Base-by-base conservation (phyloP, 1,140 invertebrate species). In the Oedothorax gibbosus region DNA sequence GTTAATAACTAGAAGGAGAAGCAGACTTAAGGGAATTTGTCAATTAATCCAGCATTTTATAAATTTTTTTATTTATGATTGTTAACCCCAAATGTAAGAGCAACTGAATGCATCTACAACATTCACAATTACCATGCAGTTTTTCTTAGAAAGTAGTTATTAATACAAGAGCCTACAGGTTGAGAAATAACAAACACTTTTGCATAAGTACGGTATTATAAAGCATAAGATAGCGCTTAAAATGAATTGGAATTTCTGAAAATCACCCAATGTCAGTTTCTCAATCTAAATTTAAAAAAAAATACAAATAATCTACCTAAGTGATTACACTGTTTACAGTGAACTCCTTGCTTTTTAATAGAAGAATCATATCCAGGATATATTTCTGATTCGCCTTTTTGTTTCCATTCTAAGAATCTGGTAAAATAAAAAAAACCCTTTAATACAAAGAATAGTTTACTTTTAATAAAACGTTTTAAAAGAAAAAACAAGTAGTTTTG, bases 321-420 rank as follows among this genome's bases (percentile, higher is more conserved):
- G 54, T 82, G 80, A 21, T n/a, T 49, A 64, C 80, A 82, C 14
- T 60, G 69, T 49, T 12, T 64, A 65, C 80, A 82, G 35, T 82
- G 80, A 73, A 49, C 11, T 53, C 18, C 20, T 65, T 82, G 60
- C 51, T 82, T 82, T 20, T 35, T 49, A 0, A 51, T 10, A 50
- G 21, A 18, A 8, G 15, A 10, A 50, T 64, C 20, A 72, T 73
- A 82, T 73, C 69, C 80, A 10, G 80, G 80, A 65, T 73, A 82
- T 35, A 82, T 56, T 15, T 82, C 60, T 14, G 69, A 82, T 73
- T 82, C 69, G 12, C 12, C 12, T 53, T 57, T 56, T 20, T 50
- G 10, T 54, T 82, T 82, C 69, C 80, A 82, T 20, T 82, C 80
- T 49, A 64, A 15, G 64, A 82, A 82, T 53, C 80, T 82, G 12